These are phyloP conservation scores for Menidia menidia DNA, from an alignment of 2,797 vertebrate species.

Conservation along the genomic window DNA sequence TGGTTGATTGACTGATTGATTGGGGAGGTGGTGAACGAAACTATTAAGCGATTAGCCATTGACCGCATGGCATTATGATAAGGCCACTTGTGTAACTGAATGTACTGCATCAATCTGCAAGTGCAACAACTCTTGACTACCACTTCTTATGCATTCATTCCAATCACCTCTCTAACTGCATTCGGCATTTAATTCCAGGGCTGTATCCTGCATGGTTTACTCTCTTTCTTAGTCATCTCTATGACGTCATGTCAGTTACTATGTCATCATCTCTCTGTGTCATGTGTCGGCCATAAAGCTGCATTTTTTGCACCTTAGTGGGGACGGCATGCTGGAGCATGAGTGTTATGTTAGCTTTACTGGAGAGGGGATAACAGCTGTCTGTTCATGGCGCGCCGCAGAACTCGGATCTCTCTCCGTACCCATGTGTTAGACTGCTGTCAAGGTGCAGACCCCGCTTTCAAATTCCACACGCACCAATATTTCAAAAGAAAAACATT, in stretches of 20 bases:
- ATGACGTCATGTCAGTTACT: conserved; percentile 74
- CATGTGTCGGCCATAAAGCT: conserved; percentile 75
- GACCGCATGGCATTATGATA: conserved; percentile 78
- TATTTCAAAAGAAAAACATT: neutral
- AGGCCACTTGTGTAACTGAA: conserved; percentile 79
- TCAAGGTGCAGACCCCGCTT: conserved; percentile 46
- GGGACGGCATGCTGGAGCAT: conserved; percentile 79
- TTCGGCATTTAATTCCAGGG: conserved; percentile 77
- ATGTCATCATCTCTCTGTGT: conserved; percentile 78
- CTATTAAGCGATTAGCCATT: conserved; percentile 76
- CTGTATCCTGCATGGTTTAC: conserved; percentile 82
- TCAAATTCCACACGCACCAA: conserved; percentile 17
- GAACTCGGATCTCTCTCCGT: conserved; percentile 55
- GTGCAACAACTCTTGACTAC: conserved; percentile 78
- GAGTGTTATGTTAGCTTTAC: conserved; percentile 71
- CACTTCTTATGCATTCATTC: conserved; percentile 82
- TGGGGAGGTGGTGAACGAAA: conserved; percentile 80
- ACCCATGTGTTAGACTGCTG: conserved; percentile 48
- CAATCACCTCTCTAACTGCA: conserved; percentile 84
- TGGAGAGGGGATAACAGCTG: conserved; percentile 60
- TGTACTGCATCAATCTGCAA: conserved; percentile 82
- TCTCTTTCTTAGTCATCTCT: conserved; percentile 78
- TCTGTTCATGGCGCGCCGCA: conserved; percentile 53
- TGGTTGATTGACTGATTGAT: conserved; percentile 24
- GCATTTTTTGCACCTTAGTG: conserved; percentile 76